phyloP scores from a whole-genome alignment of 2,888 invertebrate genomes.

The Athetis lepigone region DNA sequence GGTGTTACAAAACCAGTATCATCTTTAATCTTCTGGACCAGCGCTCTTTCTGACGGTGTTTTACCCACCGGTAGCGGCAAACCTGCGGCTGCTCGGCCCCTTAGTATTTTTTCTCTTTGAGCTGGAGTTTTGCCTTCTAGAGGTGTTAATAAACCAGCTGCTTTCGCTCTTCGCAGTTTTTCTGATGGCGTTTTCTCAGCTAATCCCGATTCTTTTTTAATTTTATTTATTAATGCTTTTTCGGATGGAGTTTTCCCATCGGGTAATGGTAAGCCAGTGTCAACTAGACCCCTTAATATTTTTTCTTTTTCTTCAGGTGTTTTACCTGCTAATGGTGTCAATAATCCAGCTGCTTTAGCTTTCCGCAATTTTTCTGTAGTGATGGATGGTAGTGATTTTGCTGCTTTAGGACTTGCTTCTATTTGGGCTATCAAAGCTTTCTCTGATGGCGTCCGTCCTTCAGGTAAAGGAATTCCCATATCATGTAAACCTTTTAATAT shows the following conservation, averaged over 20 bases:
- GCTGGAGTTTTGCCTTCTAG: constrained; percentile 56
- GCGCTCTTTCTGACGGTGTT: constrained; percentile 43
- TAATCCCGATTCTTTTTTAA: constrained; percentile 20
- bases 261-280: constrained; percentile 43
- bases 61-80: constrained; percentile 40
- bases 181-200: constrained; percentile 26
- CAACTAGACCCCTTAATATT: constrained; percentile 19
- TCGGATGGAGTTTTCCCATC: constrained; percentile 41
- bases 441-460: background rate
- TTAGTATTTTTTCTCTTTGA: constrained; percentile 66
- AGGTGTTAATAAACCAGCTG: constrained; percentile 41
- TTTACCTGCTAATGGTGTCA: constrained; percentile 44
- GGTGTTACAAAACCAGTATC: constrained; percentile 42
- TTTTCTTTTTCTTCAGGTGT: constrained; percentile 30
- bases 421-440: background rate
- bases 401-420: background rate
- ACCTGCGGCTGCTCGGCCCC: constrained; percentile 59
- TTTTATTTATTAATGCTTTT: constrained; percentile 26
- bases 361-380: constrained; percentile 39
- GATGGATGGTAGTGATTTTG: constrained; percentile 26
- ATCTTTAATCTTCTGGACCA: constrained; percentile 46
- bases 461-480: background rate
- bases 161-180: constrained; percentile 37
- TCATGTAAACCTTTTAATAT: background rate
- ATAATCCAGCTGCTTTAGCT: constrained; percentile 43